These are phyloP conservation scores for Cephus cinctus DNA, from an alignment of 1,140 invertebrate genomes.

Conservation along the genomic window DNA sequence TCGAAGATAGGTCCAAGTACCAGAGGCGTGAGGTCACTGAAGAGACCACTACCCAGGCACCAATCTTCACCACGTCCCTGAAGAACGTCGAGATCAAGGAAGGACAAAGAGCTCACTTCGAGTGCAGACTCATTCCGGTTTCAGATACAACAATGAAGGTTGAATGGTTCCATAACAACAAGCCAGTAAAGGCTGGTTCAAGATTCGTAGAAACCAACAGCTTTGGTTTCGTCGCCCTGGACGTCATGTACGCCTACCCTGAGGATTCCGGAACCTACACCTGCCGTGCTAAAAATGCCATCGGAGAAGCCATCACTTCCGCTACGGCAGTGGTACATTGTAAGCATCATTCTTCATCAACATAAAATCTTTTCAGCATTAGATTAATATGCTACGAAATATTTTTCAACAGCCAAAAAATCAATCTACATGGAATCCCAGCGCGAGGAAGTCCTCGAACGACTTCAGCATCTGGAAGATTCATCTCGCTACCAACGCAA, in stretches of 20 bases:
- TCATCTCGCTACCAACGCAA: constrained; percentile 70
- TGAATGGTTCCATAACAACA: constrained; percentile 96
- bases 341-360: constrained; percentile 34
- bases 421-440: constrained; percentile 84
- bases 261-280: constrained; percentile 92
- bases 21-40: constrained; percentile 72
- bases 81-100: constrained; percentile 92
- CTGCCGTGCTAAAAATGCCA: constrained; percentile 81
- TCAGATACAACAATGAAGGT: constrained; percentile 96
- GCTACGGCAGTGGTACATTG: constrained; percentile 75
- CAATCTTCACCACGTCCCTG: constrained; percentile 86
- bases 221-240: constrained; percentile 91
- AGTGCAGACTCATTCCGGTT: constrained; percentile 92
- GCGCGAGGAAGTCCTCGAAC: constrained; percentile 76
- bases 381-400: constrained; percentile 5
- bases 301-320: constrained; percentile 85
- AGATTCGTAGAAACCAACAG: constrained; percentile 90
- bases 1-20: constrained; percentile 81
- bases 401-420: constrained; percentile 64
- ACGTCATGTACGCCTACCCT: constrained; percentile 87
- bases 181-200: constrained; percentile 82
- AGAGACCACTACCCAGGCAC: constrained; percentile 83
- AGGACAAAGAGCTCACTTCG: constrained; percentile 94
- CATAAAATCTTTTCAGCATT: background rate
- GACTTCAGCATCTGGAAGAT: constrained; percentile 84